Evolutionary conservation across 2,888 invertebrate genomes (phyloP), one percentile per base, ranked within the genome.

Genomic region (Tipula helvola): DNA sequence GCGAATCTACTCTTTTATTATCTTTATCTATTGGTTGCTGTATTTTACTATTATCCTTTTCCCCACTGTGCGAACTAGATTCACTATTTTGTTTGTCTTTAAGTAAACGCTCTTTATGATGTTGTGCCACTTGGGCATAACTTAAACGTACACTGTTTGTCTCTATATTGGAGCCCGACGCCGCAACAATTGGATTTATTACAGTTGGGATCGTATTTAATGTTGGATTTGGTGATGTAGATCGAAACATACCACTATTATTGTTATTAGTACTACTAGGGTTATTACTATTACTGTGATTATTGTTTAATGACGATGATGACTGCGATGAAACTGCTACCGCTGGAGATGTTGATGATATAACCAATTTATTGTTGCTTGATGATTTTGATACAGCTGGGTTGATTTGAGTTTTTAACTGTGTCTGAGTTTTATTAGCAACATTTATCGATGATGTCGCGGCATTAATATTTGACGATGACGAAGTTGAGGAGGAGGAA

Each of bases 101-200:
- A 87, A 90, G 89, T 42, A 89, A 88, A 71, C 91, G 90, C 88
- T 94, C 93, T 89, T 93, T 93, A 89, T 93, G 93, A 90, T 94
- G 94, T 90, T 94, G 94, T 57, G 94, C 94, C 87, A 94, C 94
- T 91, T 94, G 94, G 88, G 94, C 94, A 90, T 94, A 94, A 90
- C 94, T 94, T 90, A 94, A 92, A 88, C 92, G 90, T 44, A 86
- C 83, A 28, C 18, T 71, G 28, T 71, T 71, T 10, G 71, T 12
- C 28, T 71, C 71, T 71, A 71, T 71, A 71, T 18, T 71, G 28
- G 71, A 28, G 10, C 86, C 5, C n/a, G 88, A 86, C 36, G 87
- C 86, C 13, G 87, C 86, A 44, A 86, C 89, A 89, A 52, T 89
- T 88, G 86, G 88, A 89, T 85, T 88, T 87, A 87, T 84, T 71